phyloP scores from a whole-genome alignment of 2,797 vertebrate genomes.

The Rhyacichthys aspro region DNA sequence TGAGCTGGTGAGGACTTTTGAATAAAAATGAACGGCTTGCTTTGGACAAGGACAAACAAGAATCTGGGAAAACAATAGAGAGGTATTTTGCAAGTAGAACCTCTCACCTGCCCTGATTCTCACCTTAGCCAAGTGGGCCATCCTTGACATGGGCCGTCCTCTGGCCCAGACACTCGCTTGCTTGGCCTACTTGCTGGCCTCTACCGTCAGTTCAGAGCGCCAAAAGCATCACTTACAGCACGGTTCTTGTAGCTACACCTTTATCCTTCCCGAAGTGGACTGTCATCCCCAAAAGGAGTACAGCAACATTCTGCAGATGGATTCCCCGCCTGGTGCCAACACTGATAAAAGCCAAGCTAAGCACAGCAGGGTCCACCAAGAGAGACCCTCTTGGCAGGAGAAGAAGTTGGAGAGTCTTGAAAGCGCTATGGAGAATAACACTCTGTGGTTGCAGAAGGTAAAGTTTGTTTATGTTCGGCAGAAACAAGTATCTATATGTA shows the following conservation, averaged over 20 bases:
- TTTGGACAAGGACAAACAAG: conserved; percentile 37
- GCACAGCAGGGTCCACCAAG: conserved; percentile 39
- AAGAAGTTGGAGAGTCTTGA: conserved; percentile 81
- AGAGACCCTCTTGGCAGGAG: conserved; percentile 76
- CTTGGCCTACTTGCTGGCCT: conserved; percentile 68
- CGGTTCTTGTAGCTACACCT: conserved; percentile 85
- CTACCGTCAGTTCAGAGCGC: conserved; percentile 61
- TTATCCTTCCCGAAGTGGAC: conserved; percentile 84
- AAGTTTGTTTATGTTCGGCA: conserved; percentile 9
- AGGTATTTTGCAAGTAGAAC: conserved; percentile 15
- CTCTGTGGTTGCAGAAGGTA: conserved; percentile 88
- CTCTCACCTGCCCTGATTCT: conserved; percentile 30
- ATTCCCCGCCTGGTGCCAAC: conserved; percentile 68
- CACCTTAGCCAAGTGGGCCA: conserved; percentile 32
- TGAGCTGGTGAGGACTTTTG: conserved; percentile 45
- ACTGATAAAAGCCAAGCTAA: conserved; percentile 34
- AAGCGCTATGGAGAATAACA: conserved; percentile 85
- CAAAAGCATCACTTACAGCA: conserved; percentile 82
- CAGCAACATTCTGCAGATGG: conserved; percentile 82
- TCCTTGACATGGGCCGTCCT: conserved; percentile 69
- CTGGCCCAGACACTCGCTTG: conserved; percentile 57
- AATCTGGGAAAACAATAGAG: conserved; percentile 17
- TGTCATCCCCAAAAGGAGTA: conserved; percentile 74
- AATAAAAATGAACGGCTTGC: conserved; percentile 43
- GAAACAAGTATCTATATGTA: too few species aligned